Percentiles rank a stretch among this genome's conserved stretches.
Evolutionary conservation across 2,113 vertebrate genomes (phyloP).

Genomic region (Macrotis lagotis): DNA sequence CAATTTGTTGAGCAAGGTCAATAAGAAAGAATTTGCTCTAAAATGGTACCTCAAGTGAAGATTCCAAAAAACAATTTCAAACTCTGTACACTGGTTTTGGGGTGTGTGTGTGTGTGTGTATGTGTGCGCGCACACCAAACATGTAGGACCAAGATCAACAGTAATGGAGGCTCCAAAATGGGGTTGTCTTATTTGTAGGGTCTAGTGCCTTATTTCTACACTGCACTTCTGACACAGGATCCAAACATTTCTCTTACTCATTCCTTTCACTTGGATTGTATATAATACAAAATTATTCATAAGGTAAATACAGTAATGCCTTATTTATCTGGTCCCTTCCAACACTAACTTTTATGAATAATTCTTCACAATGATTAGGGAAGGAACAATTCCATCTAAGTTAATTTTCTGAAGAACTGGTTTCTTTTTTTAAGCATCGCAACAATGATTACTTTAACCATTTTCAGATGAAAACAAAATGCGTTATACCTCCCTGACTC

Average conservation of each 20-base stretch:
- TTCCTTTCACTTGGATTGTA: neutral
- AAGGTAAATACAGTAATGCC: accelerated
- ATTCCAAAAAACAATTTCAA: neutral
- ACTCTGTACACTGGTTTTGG: neutral
- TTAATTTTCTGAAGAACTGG: neutral
- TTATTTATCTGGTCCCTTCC: neutral
- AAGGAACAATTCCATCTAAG: neutral
- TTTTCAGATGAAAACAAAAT: neutral
- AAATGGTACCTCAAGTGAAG: neutral
- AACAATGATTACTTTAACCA: neutral
- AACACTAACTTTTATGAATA: neutral
- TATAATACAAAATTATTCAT: neutral
- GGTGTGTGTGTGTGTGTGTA: too few species aligned
- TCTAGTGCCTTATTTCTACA: neutral
- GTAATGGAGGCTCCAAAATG: neutral
- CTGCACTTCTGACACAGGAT: neutral
- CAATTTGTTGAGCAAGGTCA: neutral
- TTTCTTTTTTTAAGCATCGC: neutral
- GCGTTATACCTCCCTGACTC: neutral
- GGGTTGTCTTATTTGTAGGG: neutral
- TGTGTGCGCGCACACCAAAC: neutral
- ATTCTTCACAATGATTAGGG: neutral
- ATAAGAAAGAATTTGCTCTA: neutral
- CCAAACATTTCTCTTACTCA: neutral
- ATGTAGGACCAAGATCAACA: neutral